Evolutionary conservation across 2,888 invertebrate genomes (phyloP).

Genomic region (Onthophagus sagittarius): DNA sequence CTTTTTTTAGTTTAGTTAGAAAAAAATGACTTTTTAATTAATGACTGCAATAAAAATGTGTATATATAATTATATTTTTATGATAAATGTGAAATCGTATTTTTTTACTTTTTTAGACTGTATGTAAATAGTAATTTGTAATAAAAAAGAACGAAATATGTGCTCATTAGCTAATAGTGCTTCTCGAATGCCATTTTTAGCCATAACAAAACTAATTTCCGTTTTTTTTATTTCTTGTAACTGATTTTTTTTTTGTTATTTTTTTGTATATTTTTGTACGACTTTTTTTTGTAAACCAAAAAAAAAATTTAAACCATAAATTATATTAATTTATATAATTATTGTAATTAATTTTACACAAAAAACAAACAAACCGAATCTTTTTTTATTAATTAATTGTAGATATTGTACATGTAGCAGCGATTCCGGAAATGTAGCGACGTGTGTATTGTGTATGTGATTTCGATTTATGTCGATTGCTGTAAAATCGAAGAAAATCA

Average conservation of each 20-base stretch:
- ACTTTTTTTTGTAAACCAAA: background rate
- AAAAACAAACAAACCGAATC: background rate
- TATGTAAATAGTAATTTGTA: constrained; percentile 28
- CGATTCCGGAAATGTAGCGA: background rate
- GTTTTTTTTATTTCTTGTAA: constrained; percentile 8
- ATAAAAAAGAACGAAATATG: constrained; percentile 8
- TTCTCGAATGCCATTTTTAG: constrained; percentile 41
- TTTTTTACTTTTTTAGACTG: constrained; percentile 19
- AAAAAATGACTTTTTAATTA: constrained; percentile 17
- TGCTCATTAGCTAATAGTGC: constrained; percentile 40
- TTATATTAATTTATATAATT: background rate
- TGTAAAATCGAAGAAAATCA: background rate
- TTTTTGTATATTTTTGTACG: constrained; percentile 1
- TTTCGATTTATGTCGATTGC: background rate
- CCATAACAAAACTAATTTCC: constrained; percentile 30
- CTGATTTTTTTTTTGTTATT: constrained; percentile 5
- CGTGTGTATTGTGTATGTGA: background rate
- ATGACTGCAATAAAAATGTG: constrained; percentile 22
- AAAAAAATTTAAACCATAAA: constrained; percentile 4
- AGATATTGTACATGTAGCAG: background rate
- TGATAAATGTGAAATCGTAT: background rate
- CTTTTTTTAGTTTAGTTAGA: constrained; percentile 15
- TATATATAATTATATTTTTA: constrained; percentile 3
- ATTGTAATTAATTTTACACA: constrained; percentile 9
- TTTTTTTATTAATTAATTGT: background rate